These are phyloP conservation scores for Amazona guildingii DNA, from an alignment of 2,113 vertebrate species.

Conservation along the genomic window DNA sequence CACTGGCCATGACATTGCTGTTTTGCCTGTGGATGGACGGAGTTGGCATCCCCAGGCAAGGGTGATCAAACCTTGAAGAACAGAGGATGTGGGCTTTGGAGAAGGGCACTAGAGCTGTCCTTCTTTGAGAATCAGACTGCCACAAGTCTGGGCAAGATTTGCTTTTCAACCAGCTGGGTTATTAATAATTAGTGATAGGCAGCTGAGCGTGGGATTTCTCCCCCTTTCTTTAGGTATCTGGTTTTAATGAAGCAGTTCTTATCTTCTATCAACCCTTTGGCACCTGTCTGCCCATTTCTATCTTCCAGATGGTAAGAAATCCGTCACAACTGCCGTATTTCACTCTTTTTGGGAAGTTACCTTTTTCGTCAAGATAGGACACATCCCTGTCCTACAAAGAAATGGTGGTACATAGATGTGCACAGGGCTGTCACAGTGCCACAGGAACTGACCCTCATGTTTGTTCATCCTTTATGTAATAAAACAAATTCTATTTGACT, in stretches of 20 bases:
- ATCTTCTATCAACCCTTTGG: neutral
- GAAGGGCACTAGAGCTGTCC: neutral
- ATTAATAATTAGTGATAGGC: neutral
- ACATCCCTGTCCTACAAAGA: neutral
- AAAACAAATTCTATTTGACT: neutral
- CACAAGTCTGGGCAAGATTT: neutral
- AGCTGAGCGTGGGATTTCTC: neutral
- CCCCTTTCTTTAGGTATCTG: neutral
- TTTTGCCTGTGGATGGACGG: neutral
- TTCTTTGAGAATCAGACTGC: neutral
- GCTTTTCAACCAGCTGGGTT: neutral
- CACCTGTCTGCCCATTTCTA: neutral
- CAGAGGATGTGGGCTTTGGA: neutral
- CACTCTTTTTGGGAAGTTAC: neutral
- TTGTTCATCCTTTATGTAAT: neutral
- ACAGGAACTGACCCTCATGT: neutral
- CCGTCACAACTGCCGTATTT: neutral
- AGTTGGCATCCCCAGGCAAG: accelerated
- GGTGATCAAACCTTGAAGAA: neutral
- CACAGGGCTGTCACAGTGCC: accelerated
- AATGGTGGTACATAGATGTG: neutral
- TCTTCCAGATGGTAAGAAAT: neutral
- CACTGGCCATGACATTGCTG: neutral
- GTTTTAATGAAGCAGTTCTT: neutral
- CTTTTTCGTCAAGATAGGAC: neutral